These are phyloP conservation scores for Dynastes tityus DNA, from an alignment of 2,888 invertebrate species.

Conservation along the genomic window DNA sequence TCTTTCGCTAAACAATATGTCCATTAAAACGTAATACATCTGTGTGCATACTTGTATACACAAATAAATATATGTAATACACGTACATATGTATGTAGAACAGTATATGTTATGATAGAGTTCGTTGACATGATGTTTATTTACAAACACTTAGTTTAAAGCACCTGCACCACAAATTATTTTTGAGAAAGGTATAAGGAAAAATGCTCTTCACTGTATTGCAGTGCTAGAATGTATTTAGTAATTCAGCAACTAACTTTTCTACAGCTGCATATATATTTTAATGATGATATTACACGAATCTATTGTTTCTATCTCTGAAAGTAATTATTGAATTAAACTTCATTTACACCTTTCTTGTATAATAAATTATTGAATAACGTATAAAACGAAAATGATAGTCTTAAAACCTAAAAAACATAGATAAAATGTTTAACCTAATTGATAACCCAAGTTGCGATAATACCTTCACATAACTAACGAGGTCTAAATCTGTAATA, in stretches of 20 bases:
- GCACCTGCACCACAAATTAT: neutral
- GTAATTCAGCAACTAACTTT: no score
- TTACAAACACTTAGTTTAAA: neutral
- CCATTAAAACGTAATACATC: neutral
- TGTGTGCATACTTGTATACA: neutral
- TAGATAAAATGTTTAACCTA: neutral
- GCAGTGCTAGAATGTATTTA: no score
- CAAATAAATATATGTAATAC: no score
- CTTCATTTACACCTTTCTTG: neutral
- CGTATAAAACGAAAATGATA: constrained; percentile 50
- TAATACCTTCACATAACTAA: constrained; percentile 23
- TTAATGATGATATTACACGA: no score
- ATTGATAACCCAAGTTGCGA: neutral
- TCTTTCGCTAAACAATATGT: neutral
- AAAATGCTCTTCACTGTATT: no score
- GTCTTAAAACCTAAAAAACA: constrained; percentile 43
- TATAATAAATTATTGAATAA: constrained; percentile 41
- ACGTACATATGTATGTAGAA: neutral
- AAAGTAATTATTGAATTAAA: no score
- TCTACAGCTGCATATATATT: neutral
- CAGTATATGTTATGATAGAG: constrained; percentile 8
- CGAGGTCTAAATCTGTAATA: constrained; percentile 32
- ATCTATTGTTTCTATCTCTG: no score
- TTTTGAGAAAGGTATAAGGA: neutral
- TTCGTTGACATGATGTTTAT: constrained; percentile 2